Evolutionary conservation across 2,888 invertebrate genomes (phyloP).

Genomic region (Spicauda simplicius): DNA sequence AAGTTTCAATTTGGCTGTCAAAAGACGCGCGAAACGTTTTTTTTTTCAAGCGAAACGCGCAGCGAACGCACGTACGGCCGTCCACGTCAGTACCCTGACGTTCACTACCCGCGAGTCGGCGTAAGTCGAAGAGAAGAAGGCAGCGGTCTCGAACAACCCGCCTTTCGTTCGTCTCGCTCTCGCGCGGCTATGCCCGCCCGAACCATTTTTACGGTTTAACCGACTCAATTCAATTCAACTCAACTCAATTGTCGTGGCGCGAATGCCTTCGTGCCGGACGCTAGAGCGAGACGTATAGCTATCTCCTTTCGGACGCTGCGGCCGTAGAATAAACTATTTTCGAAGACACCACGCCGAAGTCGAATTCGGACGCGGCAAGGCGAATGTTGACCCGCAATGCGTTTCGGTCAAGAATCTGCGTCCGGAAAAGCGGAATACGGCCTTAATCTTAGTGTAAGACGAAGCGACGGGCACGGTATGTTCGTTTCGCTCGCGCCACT

Average conservation of each 20-base stretch:
- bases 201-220: conserved; percentile 83
- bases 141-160: conserved; percentile 82
- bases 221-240: conserved; percentile 85
- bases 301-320: conserved; percentile 59
- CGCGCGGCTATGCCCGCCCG: conserved; percentile 78
- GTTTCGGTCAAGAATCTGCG: conserved; percentile 68
- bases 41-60: conserved; percentile 69
- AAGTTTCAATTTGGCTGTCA: conserved; percentile 71
- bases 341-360: conserved; percentile 14
- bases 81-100: conserved; percentile 80
- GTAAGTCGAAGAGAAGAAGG: conserved; percentile 83
- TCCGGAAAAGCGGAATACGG: conserved; percentile 74
- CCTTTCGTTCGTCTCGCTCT: conserved; percentile 83
- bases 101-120: conserved; percentile 81
- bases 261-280: conserved; percentile 81
- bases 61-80: conserved; percentile 68
- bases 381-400: conserved; percentile 58
- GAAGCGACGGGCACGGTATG: conserved; percentile 68
- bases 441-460: conserved; percentile 81
- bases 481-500: conserved; percentile 78
- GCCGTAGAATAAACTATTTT: conserved; percentile 38
- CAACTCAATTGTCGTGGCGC: conserved; percentile 84
- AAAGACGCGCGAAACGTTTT: conserved; percentile 80
- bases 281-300: conserved; percentile 80
- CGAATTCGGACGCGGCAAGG: conserved; percentile 37